Percentiles rank a stretch among this genome's conserved stretches.
phyloP scores from a whole-genome alignment of 2,888 invertebrate genomes.

The Melanostoma mellinum region DNA sequence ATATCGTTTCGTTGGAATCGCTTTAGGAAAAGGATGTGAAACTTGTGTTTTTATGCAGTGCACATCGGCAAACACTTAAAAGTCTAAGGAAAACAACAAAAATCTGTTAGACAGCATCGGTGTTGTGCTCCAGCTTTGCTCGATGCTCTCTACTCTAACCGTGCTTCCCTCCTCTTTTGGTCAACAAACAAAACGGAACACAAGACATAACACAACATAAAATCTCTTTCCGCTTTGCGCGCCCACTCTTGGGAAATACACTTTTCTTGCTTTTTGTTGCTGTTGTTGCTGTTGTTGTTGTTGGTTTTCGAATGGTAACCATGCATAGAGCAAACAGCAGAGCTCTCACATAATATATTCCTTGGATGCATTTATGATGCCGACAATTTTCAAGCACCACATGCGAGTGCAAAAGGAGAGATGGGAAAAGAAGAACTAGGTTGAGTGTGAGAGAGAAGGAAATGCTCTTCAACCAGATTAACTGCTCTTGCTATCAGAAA shows the following conservation, averaged over 20 bases:
- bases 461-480: constrained; percentile 68
- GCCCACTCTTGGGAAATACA: constrained; percentile 61
- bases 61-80: constrained; percentile 69
- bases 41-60: constrained; percentile 66
- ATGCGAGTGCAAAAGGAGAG: constrained; percentile 25
- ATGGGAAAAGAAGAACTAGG: constrained; percentile 2
- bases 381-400: constrained; percentile 63
- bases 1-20: constrained; percentile 4
- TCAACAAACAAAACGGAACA: constrained; percentile 61
- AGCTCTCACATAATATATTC: constrained; percentile 35
- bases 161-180: constrained; percentile 19
- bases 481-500: constrained; percentile 71
- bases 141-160: not conserved
- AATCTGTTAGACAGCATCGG: constrained; percentile 56
- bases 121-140: constrained; percentile 22
- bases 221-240: constrained; percentile 66
- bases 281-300: constrained; percentile 8
- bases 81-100: constrained; percentile 36
- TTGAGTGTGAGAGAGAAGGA: not conserved
- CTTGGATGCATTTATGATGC: constrained; percentile 69
- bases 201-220: constrained; percentile 50
- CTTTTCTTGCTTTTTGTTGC: constrained; percentile 14
- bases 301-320: not conserved
- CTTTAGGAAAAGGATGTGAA: constrained; percentile 42
- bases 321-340: constrained; percentile 18